Evolutionary conservation across 1,140 invertebrate genomes (phyloP), one percentile per base, ranked within the genome.

Genomic region (Battus philenor): DNA sequence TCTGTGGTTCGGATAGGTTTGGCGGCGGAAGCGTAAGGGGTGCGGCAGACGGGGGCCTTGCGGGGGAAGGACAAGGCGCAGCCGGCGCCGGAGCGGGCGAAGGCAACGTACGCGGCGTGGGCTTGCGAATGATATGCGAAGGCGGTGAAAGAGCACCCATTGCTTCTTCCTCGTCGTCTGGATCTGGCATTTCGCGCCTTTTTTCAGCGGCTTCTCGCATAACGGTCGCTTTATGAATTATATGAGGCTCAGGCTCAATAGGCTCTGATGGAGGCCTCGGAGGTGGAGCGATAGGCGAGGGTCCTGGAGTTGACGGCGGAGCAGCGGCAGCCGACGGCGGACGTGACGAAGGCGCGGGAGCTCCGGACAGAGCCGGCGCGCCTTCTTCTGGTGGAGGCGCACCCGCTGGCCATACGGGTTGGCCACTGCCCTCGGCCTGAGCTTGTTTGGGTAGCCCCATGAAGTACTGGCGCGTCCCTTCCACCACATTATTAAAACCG

Each of bases 391-490:
- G 66, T 38, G 71, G 64, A 20, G 59, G 63, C 45, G 69, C 62
- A 48, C 76, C 65, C 50, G 81, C 62, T 54, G 74, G 71, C 77
- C 87, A 77, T 38, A 68, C 64, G 26, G 71, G 55, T 49, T 77
- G 80, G 32, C 74, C 67, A 62, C 78, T 72, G 47, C 70, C 58
- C 47, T 76, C 76, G 41, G 60, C 77, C 74, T 68, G 86, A 72
- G 78, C 85, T 71, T 67, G 88, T 59, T 89, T 88, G 45, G 92
- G 92, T 68, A 93, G 82, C 73, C 91, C 91, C 88, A 93, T 90
- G 85, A 93, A 93, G 87, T 92, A 93, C 87, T 92, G 91, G 70
- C 91, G 90, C 77, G 90, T 91, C 82, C 91, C 91, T 89, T 93
- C 91, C 88, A 93, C 87, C 87, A 92, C 91, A 89, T 93, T 92